Percentiles rank a stretch among this genome's conserved stretches.
phyloP scores from a whole-genome alignment of 2,888 invertebrate genomes.

The Harmothoe impar region DNA sequence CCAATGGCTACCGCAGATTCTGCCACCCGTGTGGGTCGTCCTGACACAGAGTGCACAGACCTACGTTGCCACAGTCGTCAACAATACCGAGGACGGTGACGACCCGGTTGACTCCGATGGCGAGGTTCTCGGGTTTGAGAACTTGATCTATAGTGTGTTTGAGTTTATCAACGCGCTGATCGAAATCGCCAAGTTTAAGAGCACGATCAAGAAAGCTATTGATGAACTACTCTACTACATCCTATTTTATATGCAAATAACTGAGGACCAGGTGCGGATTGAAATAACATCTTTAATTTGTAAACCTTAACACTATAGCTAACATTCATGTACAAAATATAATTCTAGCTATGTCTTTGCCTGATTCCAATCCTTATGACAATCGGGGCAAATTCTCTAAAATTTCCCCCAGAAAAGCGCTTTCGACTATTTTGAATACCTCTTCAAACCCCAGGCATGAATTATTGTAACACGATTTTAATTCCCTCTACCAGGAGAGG shows the following conservation, averaged over 20 bases:
- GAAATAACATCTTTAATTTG: neutral
- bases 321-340: too few species aligned
- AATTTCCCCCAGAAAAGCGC: too few species aligned
- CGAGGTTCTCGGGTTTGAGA: constrained; percentile 87
- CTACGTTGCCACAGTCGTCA: constrained; percentile 87
- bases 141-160: constrained; percentile 87
- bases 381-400: too few species aligned
- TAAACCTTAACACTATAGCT: too few species aligned
- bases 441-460: too few species aligned
- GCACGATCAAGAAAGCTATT: constrained; percentile 86
- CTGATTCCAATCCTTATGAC: too few species aligned
- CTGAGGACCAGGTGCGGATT: constrained; percentile 86
- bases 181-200: constrained; percentile 86
- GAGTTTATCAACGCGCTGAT: constrained; percentile 88
- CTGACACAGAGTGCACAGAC: constrained; percentile 88
- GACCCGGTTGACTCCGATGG: constrained; percentile 87
- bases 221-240: constrained; percentile 88
- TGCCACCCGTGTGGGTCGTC: constrained; percentile 88
- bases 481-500: constrained; percentile 42
- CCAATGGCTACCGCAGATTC: constrained; percentile 86
- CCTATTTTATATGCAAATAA: constrained; percentile 89
- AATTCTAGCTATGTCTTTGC: too few species aligned
- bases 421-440: too few species aligned
- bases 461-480: neutral
- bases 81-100: constrained; percentile 86